Evolutionary conservation across 1,140 invertebrate species (phyloP).

Genomic region (Rhagoletis zephyria): DNA sequence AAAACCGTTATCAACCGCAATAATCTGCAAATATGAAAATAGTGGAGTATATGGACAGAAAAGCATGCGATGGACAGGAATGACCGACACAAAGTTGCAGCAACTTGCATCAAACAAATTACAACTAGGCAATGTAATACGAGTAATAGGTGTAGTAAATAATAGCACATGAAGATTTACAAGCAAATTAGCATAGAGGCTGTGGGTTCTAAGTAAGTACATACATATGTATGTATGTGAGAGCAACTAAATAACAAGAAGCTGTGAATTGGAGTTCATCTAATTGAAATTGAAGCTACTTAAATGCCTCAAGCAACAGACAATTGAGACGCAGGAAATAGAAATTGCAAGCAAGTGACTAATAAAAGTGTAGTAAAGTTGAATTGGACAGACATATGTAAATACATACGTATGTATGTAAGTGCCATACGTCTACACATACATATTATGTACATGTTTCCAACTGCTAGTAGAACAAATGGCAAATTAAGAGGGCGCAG

Average conservation of each 20-base stretch:
- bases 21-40: background rate
- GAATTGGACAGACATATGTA: background rate
- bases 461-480: too few species aligned
- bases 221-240: background rate
- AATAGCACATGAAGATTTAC: background rate
- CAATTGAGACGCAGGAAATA: conserved; percentile 20
- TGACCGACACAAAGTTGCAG: background rate
- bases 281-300: background rate
- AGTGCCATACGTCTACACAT: too few species aligned
- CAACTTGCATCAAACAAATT: background rate
- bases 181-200: background rate
- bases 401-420: background rate
- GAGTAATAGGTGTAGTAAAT: background rate
- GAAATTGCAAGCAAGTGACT: conserved; percentile 6
- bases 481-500: too few species aligned
- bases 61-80: background rate
- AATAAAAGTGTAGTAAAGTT: conserved; percentile 12
- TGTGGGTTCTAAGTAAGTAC: too few species aligned
- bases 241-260: background rate
- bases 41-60: background rate
- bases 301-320: background rate
- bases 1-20: background rate
- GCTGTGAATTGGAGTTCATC: background rate
- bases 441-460: too few species aligned
- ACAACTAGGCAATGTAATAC: background rate